phyloP scores from a whole-genome alignment of 37 sponge, comb jelly and placozoan genomes.

The Aplysina aerophoba region DNA sequence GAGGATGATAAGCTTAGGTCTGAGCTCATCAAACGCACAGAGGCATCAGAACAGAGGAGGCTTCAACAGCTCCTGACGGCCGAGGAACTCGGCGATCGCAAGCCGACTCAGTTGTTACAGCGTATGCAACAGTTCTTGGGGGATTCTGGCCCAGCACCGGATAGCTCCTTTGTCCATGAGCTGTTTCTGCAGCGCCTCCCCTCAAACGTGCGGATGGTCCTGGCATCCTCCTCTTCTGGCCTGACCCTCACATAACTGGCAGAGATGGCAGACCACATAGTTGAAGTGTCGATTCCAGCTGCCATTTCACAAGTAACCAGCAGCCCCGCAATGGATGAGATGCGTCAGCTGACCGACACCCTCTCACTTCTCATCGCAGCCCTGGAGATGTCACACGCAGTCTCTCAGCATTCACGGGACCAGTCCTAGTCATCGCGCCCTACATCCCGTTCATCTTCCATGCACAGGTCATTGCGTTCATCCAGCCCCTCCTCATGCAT shows the following conservation, averaged over 20 bases:
- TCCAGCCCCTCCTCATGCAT: background rate
- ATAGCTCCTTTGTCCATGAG: slow-evolving; percentile 6
- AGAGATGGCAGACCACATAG: background rate
- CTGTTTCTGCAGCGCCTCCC: slow-evolving; percentile 9
- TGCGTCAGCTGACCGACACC: background rate
- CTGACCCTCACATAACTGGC: background rate
- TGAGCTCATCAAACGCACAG: background rate
- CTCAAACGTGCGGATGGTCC: slow-evolving; percentile 6
- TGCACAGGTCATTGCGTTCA: background rate
- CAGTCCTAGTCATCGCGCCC: background rate
- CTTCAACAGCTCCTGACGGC: background rate
- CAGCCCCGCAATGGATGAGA: background rate
- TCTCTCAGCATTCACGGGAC: background rate
- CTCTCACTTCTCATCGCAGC: background rate
- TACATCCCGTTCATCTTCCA: background rate
- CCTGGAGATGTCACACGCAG: background rate
- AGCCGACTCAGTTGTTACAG: background rate
- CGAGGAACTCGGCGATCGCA: background rate
- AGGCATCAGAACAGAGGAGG: background rate
- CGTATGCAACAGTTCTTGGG: slow-evolving; percentile 19
- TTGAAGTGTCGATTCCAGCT: background rate
- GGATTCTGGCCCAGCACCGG: background rate
- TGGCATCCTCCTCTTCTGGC: background rate
- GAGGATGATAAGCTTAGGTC: background rate
- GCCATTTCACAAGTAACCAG: background rate